Base-by-base conservation (phyloP, 2,113 vertebrate genomes). In the Salvator merianae region DNA sequence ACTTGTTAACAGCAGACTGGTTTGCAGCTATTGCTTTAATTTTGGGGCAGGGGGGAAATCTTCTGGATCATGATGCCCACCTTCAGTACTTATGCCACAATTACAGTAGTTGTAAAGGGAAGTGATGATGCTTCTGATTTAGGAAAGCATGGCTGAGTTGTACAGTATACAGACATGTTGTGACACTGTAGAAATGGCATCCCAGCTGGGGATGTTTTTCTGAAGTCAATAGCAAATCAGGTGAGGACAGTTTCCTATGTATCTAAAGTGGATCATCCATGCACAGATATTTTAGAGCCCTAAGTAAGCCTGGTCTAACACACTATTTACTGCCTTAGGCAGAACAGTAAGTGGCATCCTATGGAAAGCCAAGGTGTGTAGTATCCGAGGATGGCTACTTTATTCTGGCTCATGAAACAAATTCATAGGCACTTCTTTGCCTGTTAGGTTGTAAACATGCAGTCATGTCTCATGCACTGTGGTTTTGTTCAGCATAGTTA, bases 1-100 rank as follows among this genome's bases (percentile, higher is more conserved):
- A 85, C 84, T 36, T 93, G 83, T 86, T 87, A n/a, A 88, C 79
- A 84, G 59, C 65, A 81, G 28, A 62, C 88, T 68, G 74, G n/a
- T 50, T 87, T 84, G 85, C 86, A 84, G 32, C 0, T 0, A 79
- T 47, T 38, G 32, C 74, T 34, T 84, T 40, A 40, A 71, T 16
- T 72, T 71, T n/a, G n/a, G 16, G 36, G 20, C 10, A 47, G 55
- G 34, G 59, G 36, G 14, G 18, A 18, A 16, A 63, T 80, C 68
- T 86, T 38, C 36, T 77, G 86, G 86, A 71, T 77, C 38, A 47
- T 38, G 20, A 53, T 85, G 47, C 47, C 0, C 28, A 86, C 74
- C 24, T 76, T 74, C 0, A 0, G 71, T 14, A 79, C 30, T 38
- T 81, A 85, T 74, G 70, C 59, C n/a, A 74, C 5, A 2, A 50